Evolutionary conservation across 2,888 invertebrate species (phyloP).

Genomic region (Habroteleia sp.): DNA sequence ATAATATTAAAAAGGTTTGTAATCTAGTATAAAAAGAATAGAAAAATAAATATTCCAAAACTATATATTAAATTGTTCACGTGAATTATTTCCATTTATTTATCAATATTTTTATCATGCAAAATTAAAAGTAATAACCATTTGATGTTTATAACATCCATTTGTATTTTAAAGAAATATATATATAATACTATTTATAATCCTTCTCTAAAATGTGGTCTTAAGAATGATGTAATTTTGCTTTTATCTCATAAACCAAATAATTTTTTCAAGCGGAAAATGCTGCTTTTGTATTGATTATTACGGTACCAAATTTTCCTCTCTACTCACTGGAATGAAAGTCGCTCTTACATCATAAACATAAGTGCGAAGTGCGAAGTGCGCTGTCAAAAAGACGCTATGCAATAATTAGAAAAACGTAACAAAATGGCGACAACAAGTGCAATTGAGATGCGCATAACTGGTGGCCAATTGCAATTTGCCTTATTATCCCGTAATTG

Average conservation of each 20-base stretch:
- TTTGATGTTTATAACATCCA: too few relatives aligned
- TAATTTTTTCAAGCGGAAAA: conserved; percentile 16
- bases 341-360: conserved; percentile 23
- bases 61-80: too few relatives aligned
- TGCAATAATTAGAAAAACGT: conserved; percentile 32
- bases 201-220: too few relatives aligned
- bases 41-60: too few relatives aligned
- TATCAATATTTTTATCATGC: too few relatives aligned
- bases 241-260: background rate
- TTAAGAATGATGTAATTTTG: too few relatives aligned
- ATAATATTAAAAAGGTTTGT: too few relatives aligned
- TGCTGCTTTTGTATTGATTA: conserved; percentile 24
- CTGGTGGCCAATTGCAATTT: conserved; percentile 29
- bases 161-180: too few relatives aligned
- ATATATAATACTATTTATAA: too few relatives aligned
- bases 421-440: conserved; percentile 59
- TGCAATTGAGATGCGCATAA: conserved; percentile 61
- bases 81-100: too few relatives aligned
- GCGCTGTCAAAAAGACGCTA: conserved; percentile 23
- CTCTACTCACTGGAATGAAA: conserved; percentile 32
- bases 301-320: conserved; percentile 8
- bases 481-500: conserved; percentile 21
- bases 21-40: too few relatives aligned
- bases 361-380: conserved; percentile 52
- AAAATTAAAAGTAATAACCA: too few relatives aligned